Conservation (phyloP, 2,888 invertebrate genomes). For the Aethes cnicana region DNA sequence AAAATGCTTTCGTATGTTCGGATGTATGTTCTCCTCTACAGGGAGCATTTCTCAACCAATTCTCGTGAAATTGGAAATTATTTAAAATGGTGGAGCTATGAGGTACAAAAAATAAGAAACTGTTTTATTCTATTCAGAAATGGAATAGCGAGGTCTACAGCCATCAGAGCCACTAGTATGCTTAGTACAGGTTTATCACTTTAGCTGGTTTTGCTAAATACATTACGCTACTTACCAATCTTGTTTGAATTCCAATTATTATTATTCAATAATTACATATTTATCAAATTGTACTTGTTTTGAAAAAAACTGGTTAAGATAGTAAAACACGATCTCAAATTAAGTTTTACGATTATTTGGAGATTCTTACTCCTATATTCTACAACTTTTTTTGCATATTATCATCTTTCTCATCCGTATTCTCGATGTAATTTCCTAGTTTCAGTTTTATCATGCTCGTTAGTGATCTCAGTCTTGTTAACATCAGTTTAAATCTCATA, state of each 20-base stretch:
- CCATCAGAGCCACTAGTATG: no score
- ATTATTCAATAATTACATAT: slow-evolving; percentile 11
- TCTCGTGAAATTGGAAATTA: no score
- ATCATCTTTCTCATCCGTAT: slow-evolving; percentile 1
- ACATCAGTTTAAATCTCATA: not conserved
- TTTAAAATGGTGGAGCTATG: no score
- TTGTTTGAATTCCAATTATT: slow-evolving; percentile 18
- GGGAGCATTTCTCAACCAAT: no score
- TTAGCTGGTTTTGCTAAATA: not conserved
- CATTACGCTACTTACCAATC: slow-evolving; percentile 13
- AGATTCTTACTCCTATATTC: not conserved
- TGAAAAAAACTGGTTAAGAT: not conserved
- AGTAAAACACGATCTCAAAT: slow-evolving; percentile 3
- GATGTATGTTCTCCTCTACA: no score
- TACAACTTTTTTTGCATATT: not conserved
- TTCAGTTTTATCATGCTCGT: not conserved
- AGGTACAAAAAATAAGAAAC: no score
- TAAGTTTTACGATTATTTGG: slow-evolving; percentile 1
- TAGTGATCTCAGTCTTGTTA: not conserved
- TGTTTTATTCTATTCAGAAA: no score
- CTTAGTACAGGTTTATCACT: slow-evolving; percentile 6
- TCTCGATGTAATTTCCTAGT: not conserved
- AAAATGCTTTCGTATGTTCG: no score
- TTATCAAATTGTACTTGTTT: slow-evolving; percentile 7
- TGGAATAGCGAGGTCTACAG: no score